These are phyloP conservation scores for Sitodiplosis mosellana DNA, from an alignment of 1,140 invertebrate genomes.

Conservation along the genomic window DNA sequence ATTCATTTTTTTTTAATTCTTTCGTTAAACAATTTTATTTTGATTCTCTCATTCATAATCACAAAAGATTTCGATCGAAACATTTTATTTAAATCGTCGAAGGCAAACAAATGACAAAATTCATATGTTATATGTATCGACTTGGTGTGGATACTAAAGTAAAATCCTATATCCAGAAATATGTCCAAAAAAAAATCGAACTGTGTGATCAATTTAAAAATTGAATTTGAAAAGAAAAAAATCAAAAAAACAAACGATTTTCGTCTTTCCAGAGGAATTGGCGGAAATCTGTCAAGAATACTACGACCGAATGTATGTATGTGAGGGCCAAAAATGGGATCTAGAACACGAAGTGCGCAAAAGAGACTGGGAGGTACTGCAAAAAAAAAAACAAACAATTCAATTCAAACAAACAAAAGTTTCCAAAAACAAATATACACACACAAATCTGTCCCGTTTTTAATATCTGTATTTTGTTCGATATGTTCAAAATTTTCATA, in stretches of 20 bases:
- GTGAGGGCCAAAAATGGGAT: slow-evolving; percentile 98
- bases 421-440: slow-evolving; percentile 1
- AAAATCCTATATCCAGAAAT: slow-evolving; percentile 3
- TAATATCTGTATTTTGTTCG: neutral
- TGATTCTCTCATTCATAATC: slow-evolving; percentile 5
- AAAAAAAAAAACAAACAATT: slow-evolving; percentile 18
- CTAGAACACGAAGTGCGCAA: slow-evolving; percentile 97
- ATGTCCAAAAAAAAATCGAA: slow-evolving; percentile 4
- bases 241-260: slow-evolving; percentile 1
- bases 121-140: too few species aligned
- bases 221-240: neutral
- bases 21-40: slow-evolving; percentile 3
- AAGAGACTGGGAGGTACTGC: slow-evolving; percentile 92
- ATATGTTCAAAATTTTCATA: neutral
- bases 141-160: too few species aligned
- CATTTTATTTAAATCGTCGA: slow-evolving; percentile 3
- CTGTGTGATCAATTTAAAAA: neutral
- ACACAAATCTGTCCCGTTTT: slow-evolving; percentile 3
- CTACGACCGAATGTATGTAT: slow-evolving; percentile 85
- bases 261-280: slow-evolving; percentile 22
- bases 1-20: slow-evolving; percentile 1
- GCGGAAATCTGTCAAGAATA: slow-evolving; percentile 86
- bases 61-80: slow-evolving; percentile 5
- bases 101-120: too few species aligned
- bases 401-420: neutral